Evolutionary conservation across 2,113 vertebrate species (phyloP).

Genomic region (Phrynosoma blainvillii): DNA sequence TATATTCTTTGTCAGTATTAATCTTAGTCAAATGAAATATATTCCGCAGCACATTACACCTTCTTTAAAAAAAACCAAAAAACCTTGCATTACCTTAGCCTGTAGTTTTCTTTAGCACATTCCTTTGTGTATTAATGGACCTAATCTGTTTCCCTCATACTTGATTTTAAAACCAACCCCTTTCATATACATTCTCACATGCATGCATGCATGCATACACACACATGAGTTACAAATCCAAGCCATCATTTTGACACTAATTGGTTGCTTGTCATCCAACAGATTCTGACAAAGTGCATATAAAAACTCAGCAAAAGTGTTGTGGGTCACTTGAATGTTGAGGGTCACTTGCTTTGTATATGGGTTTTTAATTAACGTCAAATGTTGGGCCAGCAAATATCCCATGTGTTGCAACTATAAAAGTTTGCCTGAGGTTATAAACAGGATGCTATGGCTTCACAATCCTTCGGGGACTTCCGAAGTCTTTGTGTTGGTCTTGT

Average conservation of each 20-base stretch:
- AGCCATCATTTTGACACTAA: conserved; percentile 54
- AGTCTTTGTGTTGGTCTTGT: conserved; percentile 32
- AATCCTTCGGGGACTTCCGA: conserved; percentile 19
- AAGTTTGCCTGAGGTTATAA: conserved; percentile 37
- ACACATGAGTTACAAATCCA: conserved; percentile 51
- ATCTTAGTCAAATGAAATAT: conserved; percentile 26
- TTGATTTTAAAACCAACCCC: conserved; percentile 54
- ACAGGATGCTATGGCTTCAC: conserved; percentile 22
- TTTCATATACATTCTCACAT: neutral
- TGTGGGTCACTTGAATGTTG: conserved; percentile 44
- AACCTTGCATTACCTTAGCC: neutral
- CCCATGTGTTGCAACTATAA: conserved; percentile 45
- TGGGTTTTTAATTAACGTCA: conserved; percentile 58
- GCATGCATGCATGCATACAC: too few species aligned
- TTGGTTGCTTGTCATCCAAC: conserved; percentile 58
- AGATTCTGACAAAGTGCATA: conserved; percentile 49
- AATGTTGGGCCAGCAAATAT: conserved; percentile 35
- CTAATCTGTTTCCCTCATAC: conserved; percentile 57
- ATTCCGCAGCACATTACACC: conserved; percentile 31
- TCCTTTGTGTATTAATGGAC: conserved; percentile 45
- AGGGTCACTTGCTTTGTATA: conserved; percentile 59
- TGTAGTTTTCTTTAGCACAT: conserved; percentile 35
- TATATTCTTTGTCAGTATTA: neutral
- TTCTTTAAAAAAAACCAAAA: conserved; percentile 22
- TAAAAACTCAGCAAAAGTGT: conserved; percentile 39